A percentile compares a stretch with the other conserved stretches of the same genome.
Evolutionary conservation across 2,797 vertebrate species (phyloP).

Genomic region (Cichlasoma orientale): DNA sequence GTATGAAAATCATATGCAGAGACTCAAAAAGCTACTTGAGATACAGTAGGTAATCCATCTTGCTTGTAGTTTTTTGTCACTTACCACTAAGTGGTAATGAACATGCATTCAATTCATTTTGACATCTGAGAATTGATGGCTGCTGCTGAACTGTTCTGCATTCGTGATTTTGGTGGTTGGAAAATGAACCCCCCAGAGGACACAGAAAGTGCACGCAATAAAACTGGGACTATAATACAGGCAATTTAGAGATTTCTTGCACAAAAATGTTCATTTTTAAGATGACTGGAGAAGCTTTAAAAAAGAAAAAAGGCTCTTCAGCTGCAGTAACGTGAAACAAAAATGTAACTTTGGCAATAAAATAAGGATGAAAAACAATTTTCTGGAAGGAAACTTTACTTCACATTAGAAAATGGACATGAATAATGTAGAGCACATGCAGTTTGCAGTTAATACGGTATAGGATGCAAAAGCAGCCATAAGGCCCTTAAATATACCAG

Average conservation of each 20-base stretch:
- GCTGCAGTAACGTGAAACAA: background rate
- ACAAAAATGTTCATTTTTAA: background rate
- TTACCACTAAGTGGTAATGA: background rate
- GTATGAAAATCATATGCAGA: conserved; percentile 10
- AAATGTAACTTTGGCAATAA: background rate
- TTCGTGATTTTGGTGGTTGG: background rate
- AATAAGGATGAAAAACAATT: background rate
- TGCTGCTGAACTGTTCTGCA: background rate
- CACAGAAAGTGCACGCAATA: background rate
- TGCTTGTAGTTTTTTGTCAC: background rate
- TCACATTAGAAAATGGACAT: background rate
- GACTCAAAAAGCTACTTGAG: background rate
- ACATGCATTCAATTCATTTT: background rate
- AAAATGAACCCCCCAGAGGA: background rate
- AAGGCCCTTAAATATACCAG: conserved; percentile 27
- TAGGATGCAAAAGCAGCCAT: background rate
- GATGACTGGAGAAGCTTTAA: background rate
- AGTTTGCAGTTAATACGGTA: conserved; percentile 12
- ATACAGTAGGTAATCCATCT: background rate
- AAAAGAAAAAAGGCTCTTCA: background rate
- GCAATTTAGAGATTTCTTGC: background rate
- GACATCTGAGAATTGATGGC: background rate
- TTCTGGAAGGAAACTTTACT: background rate
- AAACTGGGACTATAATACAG: background rate
- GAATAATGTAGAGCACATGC: conserved; percentile 9